These are phyloP conservation scores for Dryobates pubescens DNA, from an alignment of 2,797 vertebrate genomes.

Conservation along the genomic window DNA sequence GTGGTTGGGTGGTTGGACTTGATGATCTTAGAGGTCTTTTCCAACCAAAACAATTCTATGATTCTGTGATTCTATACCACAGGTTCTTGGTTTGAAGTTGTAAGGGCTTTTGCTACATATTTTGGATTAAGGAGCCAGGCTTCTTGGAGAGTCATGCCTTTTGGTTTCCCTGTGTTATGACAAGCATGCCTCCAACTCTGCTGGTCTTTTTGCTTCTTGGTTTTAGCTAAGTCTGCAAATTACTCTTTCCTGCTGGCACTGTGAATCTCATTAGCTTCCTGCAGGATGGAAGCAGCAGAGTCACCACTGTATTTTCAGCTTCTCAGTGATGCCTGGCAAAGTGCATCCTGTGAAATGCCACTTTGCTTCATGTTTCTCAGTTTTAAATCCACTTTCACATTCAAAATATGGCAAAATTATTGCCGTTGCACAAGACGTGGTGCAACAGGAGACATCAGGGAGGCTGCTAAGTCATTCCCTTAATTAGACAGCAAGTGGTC, in stretches of 20 bases:
- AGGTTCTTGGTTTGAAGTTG: not conserved
- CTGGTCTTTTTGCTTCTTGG: not conserved
- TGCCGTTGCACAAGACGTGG: not conserved
- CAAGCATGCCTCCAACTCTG: not conserved
- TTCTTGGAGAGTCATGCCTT: not conserved
- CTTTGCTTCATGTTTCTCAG: not conserved
- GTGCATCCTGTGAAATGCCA: not conserved
- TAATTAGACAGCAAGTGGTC: not conserved
- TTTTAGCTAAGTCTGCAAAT: slow-evolving; percentile 4
- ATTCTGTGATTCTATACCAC: no score
- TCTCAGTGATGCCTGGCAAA: not conserved
- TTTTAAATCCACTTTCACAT: not conserved
- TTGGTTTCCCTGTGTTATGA: not conserved
- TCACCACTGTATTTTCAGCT: not conserved
- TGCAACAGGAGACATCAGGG: not conserved
- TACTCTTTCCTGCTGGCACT: not conserved
- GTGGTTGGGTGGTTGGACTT: no score
- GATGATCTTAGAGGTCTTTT: no score
- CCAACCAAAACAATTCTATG: no score
- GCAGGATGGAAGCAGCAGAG: not conserved
- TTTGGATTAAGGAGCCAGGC: not conserved
- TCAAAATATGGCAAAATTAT: not conserved
- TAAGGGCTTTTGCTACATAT: not conserved
- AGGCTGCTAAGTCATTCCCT: not conserved
- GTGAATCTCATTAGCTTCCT: not conserved